Evolutionary conservation across 1,140 invertebrate genomes (phyloP).

Genomic region (Ctenoplectra terminalis): DNA sequence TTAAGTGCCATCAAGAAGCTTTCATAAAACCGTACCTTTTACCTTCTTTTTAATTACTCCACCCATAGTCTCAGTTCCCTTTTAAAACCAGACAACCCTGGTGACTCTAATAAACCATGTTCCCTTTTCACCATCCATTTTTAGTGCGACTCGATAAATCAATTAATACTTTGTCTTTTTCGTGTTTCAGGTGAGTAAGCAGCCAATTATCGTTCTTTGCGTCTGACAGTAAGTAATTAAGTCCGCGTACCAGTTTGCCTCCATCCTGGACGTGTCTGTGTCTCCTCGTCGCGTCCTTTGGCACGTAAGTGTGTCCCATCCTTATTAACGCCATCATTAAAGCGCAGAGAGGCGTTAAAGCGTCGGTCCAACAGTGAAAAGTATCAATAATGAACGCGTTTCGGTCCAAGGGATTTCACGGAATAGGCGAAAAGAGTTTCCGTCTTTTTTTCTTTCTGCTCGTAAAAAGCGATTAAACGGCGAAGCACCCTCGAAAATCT

Average conservation of each 20-base stretch:
- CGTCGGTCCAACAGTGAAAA: neutral
- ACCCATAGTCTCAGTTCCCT: neutral
- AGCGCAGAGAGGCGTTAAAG: constrained; percentile 47
- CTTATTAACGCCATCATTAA: constrained; percentile 73
- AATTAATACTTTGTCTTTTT: constrained; percentile 60
- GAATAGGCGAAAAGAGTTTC: neutral
- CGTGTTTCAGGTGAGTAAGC: constrained; percentile 72
- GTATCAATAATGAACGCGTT: constrained; percentile 60
- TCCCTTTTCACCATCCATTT: neutral
- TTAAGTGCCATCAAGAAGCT: constrained; percentile 24
- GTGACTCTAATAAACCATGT: neutral
- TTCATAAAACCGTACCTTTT: constrained; percentile 5
- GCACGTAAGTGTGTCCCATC: constrained; percentile 37
- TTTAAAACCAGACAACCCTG: neutral
- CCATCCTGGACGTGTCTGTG: neutral
- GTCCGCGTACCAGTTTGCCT: constrained; percentile 48
- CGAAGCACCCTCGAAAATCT: neutral
- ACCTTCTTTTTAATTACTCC: constrained; percentile 32
- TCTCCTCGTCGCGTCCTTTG: constrained; percentile 17
- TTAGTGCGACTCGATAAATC: constrained; percentile 40
- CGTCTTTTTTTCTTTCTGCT: neutral
- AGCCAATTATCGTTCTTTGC: constrained; percentile 47
- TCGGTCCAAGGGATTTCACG: neutral
- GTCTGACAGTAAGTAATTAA: constrained; percentile 71
- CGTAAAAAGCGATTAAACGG: constrained; percentile 12